Base-by-base conservation (phyloP, 2,888 invertebrate species). In the Drosophila subquinaria region DNA sequence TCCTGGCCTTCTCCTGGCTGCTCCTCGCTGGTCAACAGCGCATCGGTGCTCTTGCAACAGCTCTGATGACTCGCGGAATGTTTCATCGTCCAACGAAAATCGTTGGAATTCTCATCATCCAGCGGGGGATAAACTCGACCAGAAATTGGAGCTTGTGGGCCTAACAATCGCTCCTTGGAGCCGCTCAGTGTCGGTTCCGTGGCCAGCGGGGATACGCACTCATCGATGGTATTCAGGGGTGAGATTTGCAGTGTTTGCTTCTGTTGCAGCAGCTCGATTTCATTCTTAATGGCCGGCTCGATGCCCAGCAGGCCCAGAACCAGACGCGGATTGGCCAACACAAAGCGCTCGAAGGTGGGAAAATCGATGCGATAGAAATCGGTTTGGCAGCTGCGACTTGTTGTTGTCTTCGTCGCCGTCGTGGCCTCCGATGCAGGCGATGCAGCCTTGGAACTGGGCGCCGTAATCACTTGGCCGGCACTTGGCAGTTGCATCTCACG, bases 241-340 rank as follows among this genome's bases (percentile, higher is more conserved):
- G 92, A 91, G 11, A 92, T 82, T 68, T 91, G 92, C 53, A 92
- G 64, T 3, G 84, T 94, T 59, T 92, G 91, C 69, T 92, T 92
- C 56, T 91, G 92, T 59, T 92, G 92, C 69, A 92, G 67, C 73
- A 91, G 45, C 50, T 92, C 92, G 50, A 92, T 89, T 76, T 92
- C 92, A 78, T 81, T 90, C 74, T 91, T 91, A 30, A 91, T 90
- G 92, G 93, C 93, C 3, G 96, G 94, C 82, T 96, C 96, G 64
- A 97, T 93, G 10, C 96, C 96, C 50, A 97, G 93, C 40, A 96
- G 94, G 42, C 95, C 94, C 92, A 97, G 94, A 17, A 96, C 96
- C 23, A 95, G 94, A 3, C 95, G 95, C 0, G 96, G 96, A 93
- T 97, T 96, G 74, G 95, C 95, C 88, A 95, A 93, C 45, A 97